Evolutionary conservation across 2,113 vertebrate species (phyloP), one percentile per base, ranked within the genome.

Genomic region (Leiothrix lutea): DNA sequence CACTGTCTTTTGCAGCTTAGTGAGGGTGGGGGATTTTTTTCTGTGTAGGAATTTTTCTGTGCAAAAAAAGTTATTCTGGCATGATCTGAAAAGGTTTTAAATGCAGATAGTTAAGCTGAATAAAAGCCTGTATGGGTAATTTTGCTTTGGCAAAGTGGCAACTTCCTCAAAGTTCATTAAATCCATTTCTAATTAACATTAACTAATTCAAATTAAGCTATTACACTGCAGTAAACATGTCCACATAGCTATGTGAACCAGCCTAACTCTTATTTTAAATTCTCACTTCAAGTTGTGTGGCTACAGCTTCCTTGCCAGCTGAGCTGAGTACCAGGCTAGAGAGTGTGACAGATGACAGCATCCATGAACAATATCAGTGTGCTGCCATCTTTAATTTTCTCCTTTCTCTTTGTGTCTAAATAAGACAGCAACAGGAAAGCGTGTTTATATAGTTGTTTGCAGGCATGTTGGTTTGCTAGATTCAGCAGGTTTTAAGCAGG

Each of bases 131-230:
- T 53, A 26, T 79, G 40, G 67, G 80, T 88, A 90, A 92, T 80
- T 77, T 93, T 92, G 36, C 40, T 93, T 87, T 77, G 44, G 58
- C 28, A n/a, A 91, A 94, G 95, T 36, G 74, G 87, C 74, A 95
- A 25, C 58, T 93, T 86, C 38, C 78, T 90, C 88, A 31, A 93
- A 94, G 88, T 96, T 96, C 90, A 94, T 96, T 97, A 94, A 96
- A 94, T 92, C 79, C 60, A 74, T 95, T 94, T 91, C 82, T 93
- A 96, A 95, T 95, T 93, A 89, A 89, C 64, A 14, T 57, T 70
- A 95, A 73, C 47, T 79, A 88, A 88, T 70, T 92, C 51, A 86
- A 71, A 94, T 95, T 78, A 88, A 92, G 67, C 60, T 77, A 70
- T 71, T 86, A 67, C 75, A 78, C 67, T 48, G 85, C 79, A 90